Conservation (phyloP, 2,113 vertebrate species). For the Sapayoa aenigma region DNA sequence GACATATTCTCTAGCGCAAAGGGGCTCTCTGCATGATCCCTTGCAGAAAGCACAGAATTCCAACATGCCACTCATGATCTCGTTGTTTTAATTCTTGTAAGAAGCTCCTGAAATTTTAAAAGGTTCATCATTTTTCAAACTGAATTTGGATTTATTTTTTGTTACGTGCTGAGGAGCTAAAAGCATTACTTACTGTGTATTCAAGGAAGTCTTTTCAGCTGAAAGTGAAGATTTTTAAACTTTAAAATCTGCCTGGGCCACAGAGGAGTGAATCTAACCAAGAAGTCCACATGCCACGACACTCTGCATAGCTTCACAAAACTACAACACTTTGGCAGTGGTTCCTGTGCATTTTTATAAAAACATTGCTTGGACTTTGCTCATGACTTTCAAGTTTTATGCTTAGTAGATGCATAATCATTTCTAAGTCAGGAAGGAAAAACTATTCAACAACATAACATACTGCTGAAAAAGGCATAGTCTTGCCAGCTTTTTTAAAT, state of each 20-base stretch:
- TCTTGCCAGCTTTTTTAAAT: background rate
- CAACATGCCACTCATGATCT: background rate
- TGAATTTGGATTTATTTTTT: background rate
- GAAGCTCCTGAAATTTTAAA: slow-evolving; percentile 39
- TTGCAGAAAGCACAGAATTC: background rate
- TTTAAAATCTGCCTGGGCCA: slow-evolving; percentile 36
- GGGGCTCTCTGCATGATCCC: background rate
- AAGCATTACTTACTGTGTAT: slow-evolving; percentile 32
- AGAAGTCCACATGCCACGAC: background rate
- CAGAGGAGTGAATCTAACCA: background rate
- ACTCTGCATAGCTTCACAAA: background rate
- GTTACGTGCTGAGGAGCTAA: background rate
- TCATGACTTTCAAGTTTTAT: background rate
- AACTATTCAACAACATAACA: background rate
- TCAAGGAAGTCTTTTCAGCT: slow-evolving; percentile 17
- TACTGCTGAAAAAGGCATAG: background rate
- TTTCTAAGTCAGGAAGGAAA: background rate
- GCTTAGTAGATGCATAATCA: background rate
- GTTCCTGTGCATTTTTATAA: background rate
- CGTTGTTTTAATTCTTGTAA: slow-evolving; percentile 3
- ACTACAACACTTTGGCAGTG: background rate
- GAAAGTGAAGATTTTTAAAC: slow-evolving; percentile 54
- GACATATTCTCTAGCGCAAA: background rate
- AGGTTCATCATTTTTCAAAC: background rate
- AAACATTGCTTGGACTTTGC: background rate